These are phyloP conservation scores for Copidosoma aretas DNA, from an alignment of 2,888 invertebrate species.

Conservation along the genomic window DNA sequence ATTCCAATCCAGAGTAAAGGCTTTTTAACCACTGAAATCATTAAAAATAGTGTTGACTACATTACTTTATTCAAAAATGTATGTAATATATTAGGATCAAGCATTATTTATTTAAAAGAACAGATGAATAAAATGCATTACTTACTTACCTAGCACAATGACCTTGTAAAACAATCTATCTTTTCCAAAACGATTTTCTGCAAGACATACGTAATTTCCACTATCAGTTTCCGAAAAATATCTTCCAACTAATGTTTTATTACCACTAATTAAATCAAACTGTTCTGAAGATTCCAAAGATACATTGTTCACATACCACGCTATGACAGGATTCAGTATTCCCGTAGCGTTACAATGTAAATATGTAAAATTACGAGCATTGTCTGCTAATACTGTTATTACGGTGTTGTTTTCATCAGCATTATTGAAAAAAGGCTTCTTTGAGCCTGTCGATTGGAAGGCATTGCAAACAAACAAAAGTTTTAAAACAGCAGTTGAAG, in stretches of 20 bases:
- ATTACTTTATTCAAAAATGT: too few relatives aligned
- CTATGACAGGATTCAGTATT: too few relatives aligned
- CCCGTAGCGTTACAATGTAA: too few relatives aligned
- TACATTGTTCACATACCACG: constrained; percentile 70
- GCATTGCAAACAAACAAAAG: too few relatives aligned
- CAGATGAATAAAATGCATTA: background rate
- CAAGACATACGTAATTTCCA: constrained; percentile 69
- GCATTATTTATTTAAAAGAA: background rate
- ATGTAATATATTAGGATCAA: too few relatives aligned
- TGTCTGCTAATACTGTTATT: too few relatives aligned
- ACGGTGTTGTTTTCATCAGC: too few relatives aligned
- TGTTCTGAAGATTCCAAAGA: constrained; percentile 46
- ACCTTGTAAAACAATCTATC: constrained; percentile 60
- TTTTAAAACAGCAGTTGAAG: too few relatives aligned
- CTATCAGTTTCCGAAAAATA: constrained; percentile 67
- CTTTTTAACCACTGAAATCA: constrained; percentile 55
- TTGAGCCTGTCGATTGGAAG: too few relatives aligned
- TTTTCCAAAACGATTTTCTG: constrained; percentile 65
- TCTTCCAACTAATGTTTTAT: constrained; percentile 65
- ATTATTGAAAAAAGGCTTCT: too few relatives aligned
- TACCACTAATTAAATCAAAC: constrained; percentile 49
- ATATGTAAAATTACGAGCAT: too few relatives aligned
- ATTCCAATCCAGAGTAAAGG: constrained; percentile 52
- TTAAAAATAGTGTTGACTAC: too few relatives aligned
- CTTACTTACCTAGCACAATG: constrained; percentile 63